Base-by-base conservation (phyloP, 2,888 invertebrate species). In the Ellobium chinense region DNA sequence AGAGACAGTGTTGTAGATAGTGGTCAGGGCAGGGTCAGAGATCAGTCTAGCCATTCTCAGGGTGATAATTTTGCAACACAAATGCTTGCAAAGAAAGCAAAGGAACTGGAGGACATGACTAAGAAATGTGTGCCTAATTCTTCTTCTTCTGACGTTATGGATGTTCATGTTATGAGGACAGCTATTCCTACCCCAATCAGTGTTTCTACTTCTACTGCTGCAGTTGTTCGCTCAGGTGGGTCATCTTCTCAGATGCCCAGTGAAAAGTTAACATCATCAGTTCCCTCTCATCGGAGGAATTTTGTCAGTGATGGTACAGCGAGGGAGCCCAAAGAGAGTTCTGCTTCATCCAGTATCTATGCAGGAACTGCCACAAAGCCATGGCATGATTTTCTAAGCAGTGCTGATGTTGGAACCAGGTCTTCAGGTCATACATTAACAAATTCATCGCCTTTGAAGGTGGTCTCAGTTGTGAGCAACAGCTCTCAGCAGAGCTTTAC, bases 1-100 rank as follows among this genome's bases (percentile, higher is more conserved):
- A 85, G 89, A 82, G 89, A 90, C 69, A 84, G 82, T 84, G 84
- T 85, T 77, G 84, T 87, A 63, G 90, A 90, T 78, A 85, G 82
- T 58, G 89, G 88, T 85, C 89, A 88, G 62, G 78, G 39, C 46
- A 46, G 70, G 34, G n/a, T 39, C 2, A 69, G 27, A 66, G 78
- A 78, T 21, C 60, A 69, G 56, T 39, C 39, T 54, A 66, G 39
- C 54, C 21, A 36, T 68, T 68, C 77, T 58, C 77, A 68, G 65
- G 68, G 46, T 14, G 69, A 66, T 37, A 66, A 68, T 31, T 37
- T 58, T 78, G 63, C 78, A 37, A 63, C 72, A 27, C 78, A 72
- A 21, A 78, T 79, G 37, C 31, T 79, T 60, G 73, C 66, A 31
- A 63, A 36, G 56, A 79, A 73, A 62, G 75, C 68, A 54, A 46